phyloP scores from a whole-genome alignment of 2,113 vertebrate species.

The Brienomyrus longianalis region DNA sequence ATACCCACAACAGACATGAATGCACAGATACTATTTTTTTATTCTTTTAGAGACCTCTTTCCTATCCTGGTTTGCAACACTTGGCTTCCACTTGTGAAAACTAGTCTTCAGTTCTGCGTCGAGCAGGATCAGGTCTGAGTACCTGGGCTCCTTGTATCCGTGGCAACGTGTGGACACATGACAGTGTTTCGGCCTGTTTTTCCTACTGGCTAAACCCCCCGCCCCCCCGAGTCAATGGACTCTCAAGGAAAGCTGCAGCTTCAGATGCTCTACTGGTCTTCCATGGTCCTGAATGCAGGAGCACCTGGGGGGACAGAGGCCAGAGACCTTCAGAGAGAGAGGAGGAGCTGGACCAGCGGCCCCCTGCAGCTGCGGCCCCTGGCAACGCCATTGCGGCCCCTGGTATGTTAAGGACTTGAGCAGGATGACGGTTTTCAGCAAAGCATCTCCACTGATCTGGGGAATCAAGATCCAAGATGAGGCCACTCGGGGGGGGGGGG shows the following conservation, averaged over 20 bases:
- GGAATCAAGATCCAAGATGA: slow-evolving; percentile 57
- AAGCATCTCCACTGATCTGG: slow-evolving; percentile 57
- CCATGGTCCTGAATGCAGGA: not conserved
- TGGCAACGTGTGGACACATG: not conserved
- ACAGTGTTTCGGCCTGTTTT: not conserved
- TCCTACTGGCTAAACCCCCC: not conserved
- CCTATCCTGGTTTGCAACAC: slow-evolving; percentile 57
- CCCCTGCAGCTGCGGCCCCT: not conserved
- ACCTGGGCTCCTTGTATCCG: not conserved
- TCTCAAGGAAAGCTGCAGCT: not conserved
- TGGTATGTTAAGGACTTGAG: not conserved
- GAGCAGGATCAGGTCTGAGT: slow-evolving; percentile 23
- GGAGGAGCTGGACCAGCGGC: not conserved
- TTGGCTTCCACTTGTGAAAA: slow-evolving; percentile 60
- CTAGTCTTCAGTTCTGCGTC: slow-evolving; percentile 38
- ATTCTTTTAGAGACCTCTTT: slow-evolving; percentile 58
- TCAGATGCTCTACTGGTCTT: not conserved
- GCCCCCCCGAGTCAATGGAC: not conserved
- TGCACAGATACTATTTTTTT: slow-evolving; percentile 55
- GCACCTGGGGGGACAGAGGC: not conserved
- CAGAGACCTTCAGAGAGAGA: not conserved
- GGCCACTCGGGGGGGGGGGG: slow-evolving; percentile 32
- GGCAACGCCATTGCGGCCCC: not conserved
- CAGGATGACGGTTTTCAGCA: slow-evolving; percentile 32
- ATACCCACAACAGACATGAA: slow-evolving; percentile 56